phyloP scores from a whole-genome alignment of 2,888 invertebrate genomes.

The Gonocerus acuteangulatus region DNA sequence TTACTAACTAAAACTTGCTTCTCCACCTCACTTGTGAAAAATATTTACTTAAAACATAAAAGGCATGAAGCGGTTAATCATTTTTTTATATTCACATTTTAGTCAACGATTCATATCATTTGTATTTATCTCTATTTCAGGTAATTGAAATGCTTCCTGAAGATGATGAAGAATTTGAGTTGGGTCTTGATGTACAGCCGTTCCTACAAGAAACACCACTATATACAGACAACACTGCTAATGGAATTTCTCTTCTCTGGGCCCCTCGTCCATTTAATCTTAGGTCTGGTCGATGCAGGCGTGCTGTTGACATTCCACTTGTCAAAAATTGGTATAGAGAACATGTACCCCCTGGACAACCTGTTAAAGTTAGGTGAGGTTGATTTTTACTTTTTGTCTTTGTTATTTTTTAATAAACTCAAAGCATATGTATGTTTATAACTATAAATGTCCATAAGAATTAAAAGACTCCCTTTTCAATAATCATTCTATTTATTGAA shows the following conservation, averaged over 20 bases:
- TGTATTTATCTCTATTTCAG: background rate
- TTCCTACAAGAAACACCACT: slow-evolving; percentile 90
- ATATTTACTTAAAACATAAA: no score
- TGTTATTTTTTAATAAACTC: no score
- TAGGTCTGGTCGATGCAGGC: slow-evolving; percentile 67
- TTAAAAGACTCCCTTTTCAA: no score
- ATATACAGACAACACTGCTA: slow-evolving; percentile 97
- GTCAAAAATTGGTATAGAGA: slow-evolving; percentile 97
- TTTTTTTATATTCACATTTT: no score
- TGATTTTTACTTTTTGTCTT: background rate
- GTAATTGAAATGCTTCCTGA: slow-evolving; percentile 72
- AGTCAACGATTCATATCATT: no score
- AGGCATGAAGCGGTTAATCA: no score
- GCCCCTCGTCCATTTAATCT: slow-evolving; percentile 96
- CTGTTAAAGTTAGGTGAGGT: slow-evolving; percentile 62
- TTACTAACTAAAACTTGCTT: no score
- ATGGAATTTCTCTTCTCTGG: slow-evolving; percentile 94
- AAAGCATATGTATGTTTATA: no score
- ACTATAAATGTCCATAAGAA: no score
- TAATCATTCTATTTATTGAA: no score
- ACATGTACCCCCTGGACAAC: slow-evolving; percentile 89
- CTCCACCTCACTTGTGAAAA: no score
- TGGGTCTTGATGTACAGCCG: slow-evolving; percentile 84
- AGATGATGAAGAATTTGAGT: slow-evolving; percentile 87
- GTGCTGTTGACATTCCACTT: slow-evolving; percentile 94